phyloP scores from a whole-genome alignment of 2,888 invertebrate genomes.

The Monochamus alternatus region DNA sequence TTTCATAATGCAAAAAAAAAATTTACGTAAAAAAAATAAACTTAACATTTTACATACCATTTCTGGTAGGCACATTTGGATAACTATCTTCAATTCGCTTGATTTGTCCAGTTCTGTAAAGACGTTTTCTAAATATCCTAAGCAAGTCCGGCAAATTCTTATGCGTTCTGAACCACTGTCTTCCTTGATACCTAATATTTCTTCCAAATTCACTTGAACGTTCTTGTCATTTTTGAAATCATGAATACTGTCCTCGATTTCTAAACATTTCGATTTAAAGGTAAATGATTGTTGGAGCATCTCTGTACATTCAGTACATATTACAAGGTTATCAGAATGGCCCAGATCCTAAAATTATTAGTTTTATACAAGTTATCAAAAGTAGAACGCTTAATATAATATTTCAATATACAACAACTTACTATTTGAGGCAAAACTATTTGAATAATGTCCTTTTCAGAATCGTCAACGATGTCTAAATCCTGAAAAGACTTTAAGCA shows the following conservation, averaged over 20 bases:
- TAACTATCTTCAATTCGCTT: constrained; percentile 4
- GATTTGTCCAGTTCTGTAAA: constrained; percentile 17
- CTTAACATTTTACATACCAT: constrained; percentile 14
- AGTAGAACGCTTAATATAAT: background rate
- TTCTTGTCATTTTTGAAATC: constrained; percentile 23
- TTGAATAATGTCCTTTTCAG: constrained; percentile 29
- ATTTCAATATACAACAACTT: background rate
- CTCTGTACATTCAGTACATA: constrained; percentile 25
- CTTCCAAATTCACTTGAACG: constrained; percentile 36
- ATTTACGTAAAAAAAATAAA: background rate
- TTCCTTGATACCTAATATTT: constrained; percentile 29
- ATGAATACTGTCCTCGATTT: constrained; percentile 40
- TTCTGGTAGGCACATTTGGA: constrained; percentile 31
- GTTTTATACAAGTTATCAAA: constrained; percentile 1
- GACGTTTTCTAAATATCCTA: constrained; percentile 23
- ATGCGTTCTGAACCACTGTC: background rate
- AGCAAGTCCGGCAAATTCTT: constrained; percentile 38
- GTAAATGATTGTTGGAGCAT: constrained; percentile 20
- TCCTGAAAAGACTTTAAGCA: constrained; percentile 24
- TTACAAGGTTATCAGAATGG: constrained; percentile 1
- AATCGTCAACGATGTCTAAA: background rate
- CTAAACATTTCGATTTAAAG: constrained; percentile 33
- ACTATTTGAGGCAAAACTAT: constrained; percentile 35
- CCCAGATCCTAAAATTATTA: constrained; percentile 27
- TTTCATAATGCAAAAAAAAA: background rate